Percentiles rank a stretch among this genome's conserved stretches.
Evolutionary conservation across 1,140 invertebrate species (phyloP).

Genomic region (Eriocheir sinensis): DNA sequence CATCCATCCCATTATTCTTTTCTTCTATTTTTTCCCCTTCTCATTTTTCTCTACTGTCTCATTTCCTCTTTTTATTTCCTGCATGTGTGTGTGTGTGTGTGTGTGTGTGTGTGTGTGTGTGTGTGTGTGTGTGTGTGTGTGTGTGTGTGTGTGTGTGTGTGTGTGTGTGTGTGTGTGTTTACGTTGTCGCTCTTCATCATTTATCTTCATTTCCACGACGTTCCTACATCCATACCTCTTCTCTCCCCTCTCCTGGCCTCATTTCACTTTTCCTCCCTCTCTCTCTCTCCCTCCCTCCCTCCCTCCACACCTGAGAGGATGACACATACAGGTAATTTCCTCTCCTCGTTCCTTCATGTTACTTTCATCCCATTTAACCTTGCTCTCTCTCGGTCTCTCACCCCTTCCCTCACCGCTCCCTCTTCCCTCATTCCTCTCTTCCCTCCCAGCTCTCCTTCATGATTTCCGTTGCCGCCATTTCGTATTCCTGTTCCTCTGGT

Average conservation of each 20-base stretch:
- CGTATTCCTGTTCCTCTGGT: no score
- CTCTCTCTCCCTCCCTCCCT: not conserved
- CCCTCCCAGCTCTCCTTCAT: not conserved
- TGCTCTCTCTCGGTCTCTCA: not conserved
- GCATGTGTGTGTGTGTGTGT: no score
- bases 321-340: slow-evolving; percentile 15
- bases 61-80: not conserved
- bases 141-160: no score
- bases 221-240: not conserved
- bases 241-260: not conserved
- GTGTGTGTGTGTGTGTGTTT: no score
- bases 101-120: no score
- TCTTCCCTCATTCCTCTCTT: not conserved
- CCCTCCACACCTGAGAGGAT: not conserved
- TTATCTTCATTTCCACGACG: not conserved
- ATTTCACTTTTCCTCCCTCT: not conserved
- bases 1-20: slow-evolving; percentile 11
- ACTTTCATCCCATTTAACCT: not conserved
- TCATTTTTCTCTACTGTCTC: not conserved
- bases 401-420: not conserved
- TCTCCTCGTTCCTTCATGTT: not conserved
- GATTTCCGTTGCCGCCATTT: no score
- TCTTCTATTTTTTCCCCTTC: not conserved
- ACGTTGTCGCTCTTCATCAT: no score
- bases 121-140: no score